Evolutionary conservation across 2,113 vertebrate genomes (phyloP).

Genomic region (Neomonachus schauinslandi): DNA sequence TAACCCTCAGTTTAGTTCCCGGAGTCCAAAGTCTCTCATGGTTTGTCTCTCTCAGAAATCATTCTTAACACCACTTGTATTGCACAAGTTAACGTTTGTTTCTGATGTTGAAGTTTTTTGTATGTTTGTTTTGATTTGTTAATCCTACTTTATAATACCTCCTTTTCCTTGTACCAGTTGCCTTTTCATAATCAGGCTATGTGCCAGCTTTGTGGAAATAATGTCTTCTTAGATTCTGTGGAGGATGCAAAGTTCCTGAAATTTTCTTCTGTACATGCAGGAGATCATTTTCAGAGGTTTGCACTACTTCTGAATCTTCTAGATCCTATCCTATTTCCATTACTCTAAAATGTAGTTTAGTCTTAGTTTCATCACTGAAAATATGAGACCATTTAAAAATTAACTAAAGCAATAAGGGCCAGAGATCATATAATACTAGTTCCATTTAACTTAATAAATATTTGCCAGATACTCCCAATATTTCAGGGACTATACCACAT

Average conservation of each 20-base stretch:
- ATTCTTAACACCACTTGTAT: background rate
- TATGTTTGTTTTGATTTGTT: background rate
- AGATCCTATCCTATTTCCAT: background rate
- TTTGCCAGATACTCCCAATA: background rate
- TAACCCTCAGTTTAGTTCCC: no score
- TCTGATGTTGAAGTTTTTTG: background rate
- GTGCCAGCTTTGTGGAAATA: background rate
- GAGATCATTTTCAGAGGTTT: background rate
- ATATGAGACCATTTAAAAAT: background rate
- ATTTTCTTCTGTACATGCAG: background rate
- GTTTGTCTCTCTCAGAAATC: background rate
- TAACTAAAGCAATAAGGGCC: background rate
- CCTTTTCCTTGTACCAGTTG: background rate
- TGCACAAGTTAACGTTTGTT: background rate
- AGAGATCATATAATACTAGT: background rate
- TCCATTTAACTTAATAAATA: background rate
- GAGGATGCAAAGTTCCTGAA: background rate
- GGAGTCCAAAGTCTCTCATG: no score
- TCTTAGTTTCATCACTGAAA: background rate
- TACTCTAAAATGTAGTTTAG: background rate
- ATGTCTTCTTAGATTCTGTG: background rate
- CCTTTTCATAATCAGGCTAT: background rate
- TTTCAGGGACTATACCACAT: background rate
- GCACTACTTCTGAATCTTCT: background rate
- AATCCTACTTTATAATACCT: background rate